Percentiles rank a stretch among this genome's conserved stretches.
phyloP scores from a whole-genome alignment of 2,113 vertebrate species.

The Oreochromis tanganicae region DNA sequence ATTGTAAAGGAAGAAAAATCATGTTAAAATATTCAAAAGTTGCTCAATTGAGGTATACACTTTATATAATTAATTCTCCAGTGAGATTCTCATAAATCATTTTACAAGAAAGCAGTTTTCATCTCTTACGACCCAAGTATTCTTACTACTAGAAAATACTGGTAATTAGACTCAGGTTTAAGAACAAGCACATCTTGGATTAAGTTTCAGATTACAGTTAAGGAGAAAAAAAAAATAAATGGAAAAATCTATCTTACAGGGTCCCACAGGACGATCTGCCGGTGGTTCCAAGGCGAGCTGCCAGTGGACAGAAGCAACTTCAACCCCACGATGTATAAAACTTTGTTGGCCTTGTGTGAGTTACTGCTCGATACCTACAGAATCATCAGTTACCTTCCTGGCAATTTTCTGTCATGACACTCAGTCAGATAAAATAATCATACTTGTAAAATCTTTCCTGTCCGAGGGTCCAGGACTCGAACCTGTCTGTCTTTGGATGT shows the following conservation, averaged over 20 bases:
- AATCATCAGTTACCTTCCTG: background rate
- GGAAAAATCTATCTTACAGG: conserved; percentile 66
- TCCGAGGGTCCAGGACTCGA: conserved; percentile 81
- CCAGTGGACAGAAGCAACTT: conserved; percentile 88
- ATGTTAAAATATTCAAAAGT: background rate
- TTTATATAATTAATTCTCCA: background rate
- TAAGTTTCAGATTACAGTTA: background rate
- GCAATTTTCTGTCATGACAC: background rate
- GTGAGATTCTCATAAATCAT: background rate
- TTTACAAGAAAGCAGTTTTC: background rate
- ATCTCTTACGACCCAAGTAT: background rate
- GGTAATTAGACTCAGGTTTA: background rate
- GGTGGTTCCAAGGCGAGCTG: conserved; percentile 87
- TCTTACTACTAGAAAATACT: background rate
- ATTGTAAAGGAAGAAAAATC: background rate
- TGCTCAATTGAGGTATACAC: background rate
- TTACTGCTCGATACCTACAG: conserved; percentile 77
- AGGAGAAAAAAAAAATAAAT: background rate
- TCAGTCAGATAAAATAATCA: fast-evolving
- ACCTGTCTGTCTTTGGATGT: conserved; percentile 85
- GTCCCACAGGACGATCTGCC: conserved; percentile 89
- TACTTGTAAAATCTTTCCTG: conserved; percentile 79
- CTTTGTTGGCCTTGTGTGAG: conserved; percentile 80
- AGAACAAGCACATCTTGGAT: background rate
- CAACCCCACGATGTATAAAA: conserved; percentile 82